Evolutionary conservation across 1,140 invertebrate genomes (phyloP).

Genomic region (Brachionus rubens): DNA sequence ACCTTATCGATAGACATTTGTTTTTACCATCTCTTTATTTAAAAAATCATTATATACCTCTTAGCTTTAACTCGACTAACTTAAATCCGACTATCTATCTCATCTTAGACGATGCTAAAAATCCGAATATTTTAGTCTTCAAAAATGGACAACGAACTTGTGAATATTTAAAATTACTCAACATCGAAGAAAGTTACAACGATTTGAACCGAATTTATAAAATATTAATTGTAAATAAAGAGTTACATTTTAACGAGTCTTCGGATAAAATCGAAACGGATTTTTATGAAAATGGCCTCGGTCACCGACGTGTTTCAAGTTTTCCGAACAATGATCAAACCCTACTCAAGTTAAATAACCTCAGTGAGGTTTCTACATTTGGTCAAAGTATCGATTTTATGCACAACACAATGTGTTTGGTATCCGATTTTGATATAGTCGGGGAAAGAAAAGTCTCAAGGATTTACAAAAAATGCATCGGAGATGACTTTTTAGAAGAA

Average conservation of each 20-base stretch:
- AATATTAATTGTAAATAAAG: slow-evolving; percentile 36
- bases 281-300: too few species aligned
- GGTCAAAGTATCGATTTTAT: slow-evolving; percentile 43
- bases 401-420: slow-evolving; percentile 20
- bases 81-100: background rate
- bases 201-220: background rate
- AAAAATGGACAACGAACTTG: background rate
- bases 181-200: slow-evolving; percentile 14
- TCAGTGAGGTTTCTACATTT: background rate
- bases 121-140: background rate
- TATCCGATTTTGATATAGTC: too few species aligned
- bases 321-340: background rate
- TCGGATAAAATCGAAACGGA: background rate
- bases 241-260: slow-evolving; percentile 8
- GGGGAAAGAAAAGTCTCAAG: too few species aligned
- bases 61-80: background rate
- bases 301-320: background rate
- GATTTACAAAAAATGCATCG: background rate
- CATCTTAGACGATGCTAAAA: background rate
- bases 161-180: background rate
- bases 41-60: slow-evolving; percentile 31
- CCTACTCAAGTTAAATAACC: background rate
- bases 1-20: slow-evolving; percentile 15
- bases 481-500: slow-evolving; percentile 26
- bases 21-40: slow-evolving; percentile 44